phyloP scores from a whole-genome alignment of 1,140 invertebrate species.

The Drosophila orosa region DNA sequence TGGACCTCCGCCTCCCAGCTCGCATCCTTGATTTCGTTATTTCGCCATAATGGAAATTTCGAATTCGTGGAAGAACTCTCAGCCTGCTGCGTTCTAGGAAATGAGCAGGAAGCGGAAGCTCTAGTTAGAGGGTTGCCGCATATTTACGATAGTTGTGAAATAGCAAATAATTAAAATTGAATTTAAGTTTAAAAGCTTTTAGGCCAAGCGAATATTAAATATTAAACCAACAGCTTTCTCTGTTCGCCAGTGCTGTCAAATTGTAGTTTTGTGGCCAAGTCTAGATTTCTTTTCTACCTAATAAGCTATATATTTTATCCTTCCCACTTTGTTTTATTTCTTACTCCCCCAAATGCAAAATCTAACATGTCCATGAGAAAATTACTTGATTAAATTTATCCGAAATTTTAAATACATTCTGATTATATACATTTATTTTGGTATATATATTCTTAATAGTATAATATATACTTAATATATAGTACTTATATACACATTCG shows the following conservation, averaged over 20 bases:
- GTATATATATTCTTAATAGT: background rate
- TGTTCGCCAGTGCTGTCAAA: no score
- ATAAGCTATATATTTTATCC: no score
- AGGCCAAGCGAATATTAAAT: no score
- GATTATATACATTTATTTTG: no score
- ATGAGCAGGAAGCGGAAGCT: conserved; percentile 18
- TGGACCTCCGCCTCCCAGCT: conserved; percentile 1
- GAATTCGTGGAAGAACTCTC: conserved; percentile 18
- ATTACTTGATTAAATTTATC: no score
- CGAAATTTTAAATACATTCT: no score
- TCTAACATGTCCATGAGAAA: no score
- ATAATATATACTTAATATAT: background rate
- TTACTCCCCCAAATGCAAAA: background rate
- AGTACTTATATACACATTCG: background rate
- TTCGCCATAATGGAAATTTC: conserved; percentile 50
- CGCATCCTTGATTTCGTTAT: conserved; percentile 20
- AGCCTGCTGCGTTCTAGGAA: conserved; percentile 2
- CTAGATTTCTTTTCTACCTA: no score
- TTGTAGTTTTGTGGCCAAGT: no score
- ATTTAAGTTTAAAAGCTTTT: background rate
- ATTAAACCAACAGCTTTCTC: no score
- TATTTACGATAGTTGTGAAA: background rate
- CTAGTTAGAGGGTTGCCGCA: background rate
- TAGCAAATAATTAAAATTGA: background rate
- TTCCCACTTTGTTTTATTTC: no score